Percentiles rank a stretch among this genome's conserved stretches.
Evolutionary conservation across 2,113 vertebrate species (phyloP).

Genomic region (Nycticorax nycticorax): DNA sequence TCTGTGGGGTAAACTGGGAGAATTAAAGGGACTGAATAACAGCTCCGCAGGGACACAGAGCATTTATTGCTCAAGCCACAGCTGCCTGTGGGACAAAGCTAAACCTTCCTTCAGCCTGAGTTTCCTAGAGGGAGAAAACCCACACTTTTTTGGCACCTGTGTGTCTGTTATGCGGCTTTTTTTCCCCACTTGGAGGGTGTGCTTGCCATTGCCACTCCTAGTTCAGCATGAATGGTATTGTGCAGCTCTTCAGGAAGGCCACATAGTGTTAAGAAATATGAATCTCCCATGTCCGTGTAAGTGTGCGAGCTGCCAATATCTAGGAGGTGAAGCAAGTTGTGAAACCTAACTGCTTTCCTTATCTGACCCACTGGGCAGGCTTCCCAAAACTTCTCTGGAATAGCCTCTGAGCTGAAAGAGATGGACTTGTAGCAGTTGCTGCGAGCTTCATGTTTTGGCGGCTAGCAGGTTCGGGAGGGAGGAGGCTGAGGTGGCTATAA

Average conservation of each 20-base stretch:
- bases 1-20: background rate
- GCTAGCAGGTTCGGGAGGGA: background rate
- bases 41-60: background rate
- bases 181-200: background rate
- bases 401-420: background rate
- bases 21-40: background rate
- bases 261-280: background rate
- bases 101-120: background rate
- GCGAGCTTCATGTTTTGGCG: background rate
- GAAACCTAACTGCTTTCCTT: background rate
- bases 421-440: background rate
- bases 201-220: background rate
- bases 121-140: background rate
- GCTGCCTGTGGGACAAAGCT: background rate
- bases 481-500: background rate
- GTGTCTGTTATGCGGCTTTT: background rate
- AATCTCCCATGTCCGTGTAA: background rate
- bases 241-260: background rate
- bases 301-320: background rate
- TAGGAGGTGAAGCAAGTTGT: background rate
- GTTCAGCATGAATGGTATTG: background rate
- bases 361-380: background rate
- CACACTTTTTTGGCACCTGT: background rate
- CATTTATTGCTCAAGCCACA: background rate
- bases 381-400: background rate